Percentiles rank a stretch among this genome's conserved stretches.
Evolutionary conservation across 2,113 vertebrate species (phyloP).

Genomic region (Gadus chalcogrammus): DNA sequence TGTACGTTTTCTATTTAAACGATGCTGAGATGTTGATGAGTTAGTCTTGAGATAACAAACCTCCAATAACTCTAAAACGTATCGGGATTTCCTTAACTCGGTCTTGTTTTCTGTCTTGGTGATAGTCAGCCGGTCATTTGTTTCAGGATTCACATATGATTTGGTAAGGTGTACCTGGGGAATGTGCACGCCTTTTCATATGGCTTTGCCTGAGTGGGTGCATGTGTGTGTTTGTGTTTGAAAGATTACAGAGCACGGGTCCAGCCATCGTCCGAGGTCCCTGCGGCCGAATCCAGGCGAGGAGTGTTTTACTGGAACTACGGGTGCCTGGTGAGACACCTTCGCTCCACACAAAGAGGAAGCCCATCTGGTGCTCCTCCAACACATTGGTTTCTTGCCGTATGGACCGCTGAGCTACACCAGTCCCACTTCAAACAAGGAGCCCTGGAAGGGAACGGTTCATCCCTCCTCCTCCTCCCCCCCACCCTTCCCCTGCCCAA

Average conservation of each 20-base stretch:
- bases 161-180: too few relatives aligned
- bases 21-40: too few relatives aligned
- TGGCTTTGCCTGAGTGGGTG: constrained; percentile 24
- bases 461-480: not conserved
- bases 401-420: not conserved
- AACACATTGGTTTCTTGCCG: not conserved
- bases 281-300: not conserved
- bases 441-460: not conserved
- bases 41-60: too few relatives aligned
- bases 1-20: too few relatives aligned
- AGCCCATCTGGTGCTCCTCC: not conserved
- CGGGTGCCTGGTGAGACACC: too few relatives aligned
- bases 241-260: constrained; percentile 35
- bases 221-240: constrained; percentile 25
- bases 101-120: too few relatives aligned
- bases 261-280: constrained; percentile 36
- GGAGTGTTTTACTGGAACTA: too few relatives aligned
- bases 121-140: too few relatives aligned
- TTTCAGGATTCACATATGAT: too few relatives aligned
- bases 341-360: not conserved
- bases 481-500: not conserved
- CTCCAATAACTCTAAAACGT: too few relatives aligned
- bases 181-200: not conserved
- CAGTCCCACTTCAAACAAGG: not conserved
- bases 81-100: too few relatives aligned